Evolutionary conservation across 1,140 invertebrate species (phyloP).

Genomic region (Dendrolimus punctatus): DNA sequence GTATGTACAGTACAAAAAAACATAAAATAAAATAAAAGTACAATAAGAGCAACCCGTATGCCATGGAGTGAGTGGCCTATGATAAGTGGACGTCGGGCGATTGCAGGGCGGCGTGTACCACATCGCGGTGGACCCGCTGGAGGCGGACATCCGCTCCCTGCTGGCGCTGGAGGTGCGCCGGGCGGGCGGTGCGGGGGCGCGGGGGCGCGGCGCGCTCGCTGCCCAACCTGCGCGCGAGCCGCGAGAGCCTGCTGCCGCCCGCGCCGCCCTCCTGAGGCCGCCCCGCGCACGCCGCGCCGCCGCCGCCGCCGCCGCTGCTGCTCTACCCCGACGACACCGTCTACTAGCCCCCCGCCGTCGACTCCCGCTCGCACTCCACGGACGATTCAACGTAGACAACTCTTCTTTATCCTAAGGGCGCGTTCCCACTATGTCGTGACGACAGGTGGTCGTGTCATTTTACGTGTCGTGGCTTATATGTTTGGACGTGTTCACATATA

Average conservation of each 20-base stretch:
- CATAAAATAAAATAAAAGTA: too few species aligned
- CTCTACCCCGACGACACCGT: slow-evolving; percentile 56
- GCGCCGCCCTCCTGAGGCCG: slow-evolving; percentile 2
- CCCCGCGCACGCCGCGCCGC: slow-evolving; percentile 9
- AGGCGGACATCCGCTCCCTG: slow-evolving; percentile 66
- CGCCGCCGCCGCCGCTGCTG: slow-evolving; percentile 17
- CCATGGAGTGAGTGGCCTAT: too few species aligned
- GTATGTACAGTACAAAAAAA: too few species aligned
- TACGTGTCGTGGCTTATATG: too few species aligned
- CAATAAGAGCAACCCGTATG: too few species aligned
- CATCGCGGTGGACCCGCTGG: slow-evolving; percentile 58
- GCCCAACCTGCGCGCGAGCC: slow-evolving; percentile 77
- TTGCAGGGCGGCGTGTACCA: slow-evolving; percentile 50
- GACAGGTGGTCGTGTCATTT: too few species aligned
- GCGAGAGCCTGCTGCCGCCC: slow-evolving; percentile 73
- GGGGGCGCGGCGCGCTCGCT: slow-evolving; percentile 73
- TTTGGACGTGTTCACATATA: too few species aligned
- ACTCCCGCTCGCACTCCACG: not conserved
- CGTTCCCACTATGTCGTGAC: too few species aligned
- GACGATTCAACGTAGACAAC: slow-evolving; percentile 1
- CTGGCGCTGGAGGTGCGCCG: slow-evolving; percentile 70
- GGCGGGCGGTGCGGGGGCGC: slow-evolving; percentile 69
- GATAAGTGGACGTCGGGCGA: not conserved
- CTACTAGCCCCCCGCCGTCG: slow-evolving; percentile 31
- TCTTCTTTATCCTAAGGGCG: slow-evolving; percentile 6